Percentiles rank a stretch among this genome's conserved stretches.
Evolutionary conservation across 2,888 invertebrate species (phyloP).

Genomic region (Agrochola circellaris): DNA sequence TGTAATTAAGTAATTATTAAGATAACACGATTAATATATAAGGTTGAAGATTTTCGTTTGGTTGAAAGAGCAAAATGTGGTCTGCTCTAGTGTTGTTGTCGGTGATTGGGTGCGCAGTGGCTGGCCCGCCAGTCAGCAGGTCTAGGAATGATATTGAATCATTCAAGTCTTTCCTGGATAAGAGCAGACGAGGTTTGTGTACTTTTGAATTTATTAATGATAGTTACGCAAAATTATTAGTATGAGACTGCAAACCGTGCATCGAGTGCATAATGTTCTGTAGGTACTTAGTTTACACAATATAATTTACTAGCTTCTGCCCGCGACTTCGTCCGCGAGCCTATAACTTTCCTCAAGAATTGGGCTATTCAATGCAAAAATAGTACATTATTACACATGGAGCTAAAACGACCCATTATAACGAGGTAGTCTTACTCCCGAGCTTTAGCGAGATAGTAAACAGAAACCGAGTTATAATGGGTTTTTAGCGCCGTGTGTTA

Average conservation of each 20-base stretch:
- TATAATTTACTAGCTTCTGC: no score
- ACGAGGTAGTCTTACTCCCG: no score
- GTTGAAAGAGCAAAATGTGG: conserved; percentile 64
- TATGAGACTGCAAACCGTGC: not conserved
- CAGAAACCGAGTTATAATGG: no score
- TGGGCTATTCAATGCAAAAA: no score
- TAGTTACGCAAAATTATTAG: not conserved
- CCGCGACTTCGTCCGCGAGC: no score
- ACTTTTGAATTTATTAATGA: not conserved
- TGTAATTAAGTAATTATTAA: conserved; percentile 33
- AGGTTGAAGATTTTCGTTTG: not conserved
- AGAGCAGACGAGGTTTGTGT: conserved; percentile 70
- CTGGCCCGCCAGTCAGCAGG: conserved; percentile 70
- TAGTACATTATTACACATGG: no score
- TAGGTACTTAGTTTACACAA: no score
- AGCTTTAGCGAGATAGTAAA: no score
- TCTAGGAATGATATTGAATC: conserved; percentile 73
- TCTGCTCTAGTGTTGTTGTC: conserved; percentile 62
- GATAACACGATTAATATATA: conserved; percentile 49
- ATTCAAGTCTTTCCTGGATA: conserved; percentile 74
- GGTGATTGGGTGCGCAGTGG: conserved; percentile 67
- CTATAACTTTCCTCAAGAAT: no score
- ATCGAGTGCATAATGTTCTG: no score
- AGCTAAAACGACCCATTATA: no score
- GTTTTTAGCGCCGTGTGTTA: no score